Evolutionary conservation across 1,140 invertebrate species (phyloP).

Genomic region (Neelides sp.): DNA sequence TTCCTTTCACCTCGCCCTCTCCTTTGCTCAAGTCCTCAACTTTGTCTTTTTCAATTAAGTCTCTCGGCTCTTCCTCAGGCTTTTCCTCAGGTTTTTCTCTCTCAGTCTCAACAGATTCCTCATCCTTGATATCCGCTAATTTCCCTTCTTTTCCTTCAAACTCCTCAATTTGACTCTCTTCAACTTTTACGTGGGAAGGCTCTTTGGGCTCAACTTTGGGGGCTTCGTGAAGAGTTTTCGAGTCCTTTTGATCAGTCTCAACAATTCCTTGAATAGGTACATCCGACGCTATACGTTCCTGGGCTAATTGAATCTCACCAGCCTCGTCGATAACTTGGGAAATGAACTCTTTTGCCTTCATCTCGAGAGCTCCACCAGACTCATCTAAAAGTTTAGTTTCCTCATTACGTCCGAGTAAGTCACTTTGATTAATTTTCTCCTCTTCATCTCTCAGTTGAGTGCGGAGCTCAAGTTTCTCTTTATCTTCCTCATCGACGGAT

Average conservation of each 20-base stretch:
- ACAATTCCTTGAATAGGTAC: not conserved
- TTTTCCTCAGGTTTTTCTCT: not conserved
- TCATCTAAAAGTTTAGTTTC: too few species aligned
- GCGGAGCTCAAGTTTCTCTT: not conserved
- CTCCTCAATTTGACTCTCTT: slow-evolving; percentile 9
- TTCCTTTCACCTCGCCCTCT: not conserved
- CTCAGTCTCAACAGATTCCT: not conserved
- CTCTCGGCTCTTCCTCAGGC: not conserved
- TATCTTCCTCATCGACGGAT: not conserved
- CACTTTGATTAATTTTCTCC: too few species aligned
- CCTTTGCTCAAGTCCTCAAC: not conserved
- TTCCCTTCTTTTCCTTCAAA: slow-evolving; percentile 39
- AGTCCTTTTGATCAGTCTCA: not conserved
- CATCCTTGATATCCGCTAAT: not conserved
- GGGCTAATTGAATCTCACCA: not conserved
- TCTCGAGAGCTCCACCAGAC: too few species aligned
- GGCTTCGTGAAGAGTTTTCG: not conserved
- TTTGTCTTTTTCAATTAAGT: not conserved
- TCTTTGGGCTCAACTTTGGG: not conserved
- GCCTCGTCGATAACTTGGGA: not conserved
- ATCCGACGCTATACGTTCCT: not conserved
- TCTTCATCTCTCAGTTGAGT: slow-evolving; percentile 8
- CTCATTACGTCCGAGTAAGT: too few species aligned
- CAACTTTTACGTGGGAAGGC: not conserved
- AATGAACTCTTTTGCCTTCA: too few species aligned